Evolutionary conservation across 2,888 invertebrate species (phyloP).

Genomic region (Heliconius erato): DNA sequence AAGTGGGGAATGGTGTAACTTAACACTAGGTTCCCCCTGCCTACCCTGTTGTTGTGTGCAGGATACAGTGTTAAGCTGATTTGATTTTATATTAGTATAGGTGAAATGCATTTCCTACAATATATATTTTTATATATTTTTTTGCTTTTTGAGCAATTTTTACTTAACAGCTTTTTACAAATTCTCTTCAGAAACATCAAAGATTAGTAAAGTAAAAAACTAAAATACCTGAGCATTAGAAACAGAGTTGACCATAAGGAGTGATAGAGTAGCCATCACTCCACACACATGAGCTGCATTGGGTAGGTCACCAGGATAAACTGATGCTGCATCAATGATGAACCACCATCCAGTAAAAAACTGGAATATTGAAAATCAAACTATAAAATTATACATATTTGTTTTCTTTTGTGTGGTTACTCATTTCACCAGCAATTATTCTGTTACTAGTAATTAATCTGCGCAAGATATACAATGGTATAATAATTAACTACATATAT

Average conservation of each 20-base stretch:
- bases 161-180: too few relatives aligned
- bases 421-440: neutral
- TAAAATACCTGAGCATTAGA: conserved; percentile 93
- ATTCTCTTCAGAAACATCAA: too few relatives aligned
- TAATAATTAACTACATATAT: neutral
- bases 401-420: neutral
- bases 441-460: neutral
- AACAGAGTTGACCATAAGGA: conserved; percentile 99
- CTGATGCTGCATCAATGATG: conserved; percentile 96
- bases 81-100: too few relatives aligned
- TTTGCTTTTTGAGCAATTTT: too few relatives aligned
- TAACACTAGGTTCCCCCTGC: too few relatives aligned
- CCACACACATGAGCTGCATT: conserved; percentile 97
- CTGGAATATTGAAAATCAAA: conserved; percentile 76
- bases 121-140: too few relatives aligned
- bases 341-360: conserved; percentile 99
- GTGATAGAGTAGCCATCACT: conserved; percentile 96
- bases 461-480: neutral
- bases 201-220: neutral
- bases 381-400: neutral
- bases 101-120: too few relatives aligned
- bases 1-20: too few relatives aligned
- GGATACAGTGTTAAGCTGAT: too few relatives aligned
- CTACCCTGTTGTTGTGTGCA: too few relatives aligned
- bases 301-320: conserved; percentile 89